Evolutionary conservation across 2,797 vertebrate species (phyloP).

Genomic region (Ambastaia sidthimunki): DNA sequence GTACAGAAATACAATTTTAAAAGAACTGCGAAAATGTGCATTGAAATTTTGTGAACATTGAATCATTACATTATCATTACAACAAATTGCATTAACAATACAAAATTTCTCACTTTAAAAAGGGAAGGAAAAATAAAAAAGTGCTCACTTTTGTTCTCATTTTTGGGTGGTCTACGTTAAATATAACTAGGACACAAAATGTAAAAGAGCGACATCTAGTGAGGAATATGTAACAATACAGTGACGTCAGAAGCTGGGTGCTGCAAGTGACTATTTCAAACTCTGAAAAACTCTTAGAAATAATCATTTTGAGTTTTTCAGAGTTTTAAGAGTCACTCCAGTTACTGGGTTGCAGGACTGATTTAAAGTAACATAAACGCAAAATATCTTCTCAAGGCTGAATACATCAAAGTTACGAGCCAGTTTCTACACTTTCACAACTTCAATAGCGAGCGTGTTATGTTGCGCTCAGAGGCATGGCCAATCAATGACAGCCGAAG

Average conservation of each 20-base stretch:
- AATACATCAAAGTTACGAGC: conserved; percentile 26
- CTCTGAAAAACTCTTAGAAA: background rate
- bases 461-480: conserved; percentile 1
- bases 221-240: conserved; percentile 47
- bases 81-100: background rate
- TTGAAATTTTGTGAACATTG: background rate
- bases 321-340: no score
- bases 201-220: conserved; percentile 73
- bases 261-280: background rate
- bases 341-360: background rate
- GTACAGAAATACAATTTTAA: background rate
- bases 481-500: conserved; percentile 39
- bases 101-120: background rate
- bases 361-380: conserved; percentile 16
- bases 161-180: no score
- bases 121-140: background rate
- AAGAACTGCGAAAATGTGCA: no score
- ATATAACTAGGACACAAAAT: conserved; percentile 4
- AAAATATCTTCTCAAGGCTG: conserved; percentile 13
- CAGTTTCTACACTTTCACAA: conserved; percentile 15
- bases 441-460: background rate
- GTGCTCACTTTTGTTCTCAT: no score
- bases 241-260: background rate
- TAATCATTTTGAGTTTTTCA: background rate
- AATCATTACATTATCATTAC: background rate